Evolutionary conservation across 2,113 vertebrate species (phyloP).

Genomic region (Poecilia latipinna): DNA sequence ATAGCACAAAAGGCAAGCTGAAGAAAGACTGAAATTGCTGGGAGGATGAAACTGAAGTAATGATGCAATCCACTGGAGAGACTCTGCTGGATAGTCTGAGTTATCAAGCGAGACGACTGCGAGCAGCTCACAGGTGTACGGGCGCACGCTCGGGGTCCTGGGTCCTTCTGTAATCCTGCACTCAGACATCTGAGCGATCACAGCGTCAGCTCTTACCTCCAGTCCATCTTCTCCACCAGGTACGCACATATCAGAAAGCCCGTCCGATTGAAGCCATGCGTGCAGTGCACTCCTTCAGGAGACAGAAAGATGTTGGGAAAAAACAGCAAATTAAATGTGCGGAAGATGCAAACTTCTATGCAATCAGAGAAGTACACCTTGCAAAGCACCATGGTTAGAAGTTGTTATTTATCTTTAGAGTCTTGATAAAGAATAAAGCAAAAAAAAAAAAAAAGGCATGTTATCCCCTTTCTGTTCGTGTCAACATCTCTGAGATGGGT

Average conservation of each 20-base stretch:
- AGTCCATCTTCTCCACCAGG: constrained; percentile 98
- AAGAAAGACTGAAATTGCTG: constrained; percentile 8
- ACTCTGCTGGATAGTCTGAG: not conserved
- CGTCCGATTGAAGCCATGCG: constrained; percentile 97
- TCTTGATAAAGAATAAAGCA: not conserved
- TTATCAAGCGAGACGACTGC: constrained; percentile 13
- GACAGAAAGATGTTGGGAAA: constrained; percentile 6
- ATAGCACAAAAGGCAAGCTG: not conserved
- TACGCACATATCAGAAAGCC: constrained; percentile 98
- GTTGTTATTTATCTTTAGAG: not conserved
- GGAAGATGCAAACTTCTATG: not conserved
- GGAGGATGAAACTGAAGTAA: constrained; percentile 12
- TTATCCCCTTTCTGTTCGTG: too few relatives aligned
- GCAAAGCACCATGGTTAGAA: not conserved
- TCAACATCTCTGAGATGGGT: constrained; percentile 15
- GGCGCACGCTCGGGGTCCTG: not conserved
- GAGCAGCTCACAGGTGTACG: not conserved
- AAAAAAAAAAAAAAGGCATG: too few relatives aligned
- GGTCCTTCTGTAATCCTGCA: not conserved
- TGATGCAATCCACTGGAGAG: constrained; percentile 2
- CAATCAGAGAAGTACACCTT: not conserved
- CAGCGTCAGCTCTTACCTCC: constrained; percentile 86
- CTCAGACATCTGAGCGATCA: not conserved
- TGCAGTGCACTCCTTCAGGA: constrained; percentile 94
- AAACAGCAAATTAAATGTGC: not conserved